phyloP scores from a whole-genome alignment of 2,797 vertebrate genomes.

The Ateles fusciceps region DNA sequence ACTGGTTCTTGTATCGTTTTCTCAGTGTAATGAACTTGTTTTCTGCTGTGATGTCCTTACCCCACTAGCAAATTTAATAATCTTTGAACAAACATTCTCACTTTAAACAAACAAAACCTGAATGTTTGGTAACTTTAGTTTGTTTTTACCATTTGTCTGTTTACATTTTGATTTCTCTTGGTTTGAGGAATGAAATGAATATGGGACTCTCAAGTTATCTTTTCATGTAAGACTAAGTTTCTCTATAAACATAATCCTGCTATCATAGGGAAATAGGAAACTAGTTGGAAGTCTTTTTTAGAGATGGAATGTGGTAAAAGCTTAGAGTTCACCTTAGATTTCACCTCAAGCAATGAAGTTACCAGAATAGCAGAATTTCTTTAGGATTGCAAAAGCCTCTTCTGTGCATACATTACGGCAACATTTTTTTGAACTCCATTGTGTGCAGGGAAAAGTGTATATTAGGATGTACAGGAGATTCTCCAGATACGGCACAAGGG shows the following conservation, averaged over 20 bases:
- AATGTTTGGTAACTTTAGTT: conserved; percentile 57
- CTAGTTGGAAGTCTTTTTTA: conserved; percentile 22
- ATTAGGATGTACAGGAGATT: not conserved
- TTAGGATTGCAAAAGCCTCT: not conserved
- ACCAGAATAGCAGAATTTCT: not conserved
- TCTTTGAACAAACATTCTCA: conserved; percentile 57
- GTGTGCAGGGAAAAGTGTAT: not conserved
- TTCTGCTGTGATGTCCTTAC: not conserved
- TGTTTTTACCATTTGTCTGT: conserved; percentile 63
- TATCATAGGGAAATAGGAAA: conserved; percentile 49
- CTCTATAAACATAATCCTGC: conserved; percentile 59
- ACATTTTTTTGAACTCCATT: not conserved
- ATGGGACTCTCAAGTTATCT: conserved; percentile 47
- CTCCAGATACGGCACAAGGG: not conserved
- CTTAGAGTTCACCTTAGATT: conserved; percentile 40
- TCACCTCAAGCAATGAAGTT: conserved; percentile 1
- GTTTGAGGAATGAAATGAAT: conserved; percentile 56
- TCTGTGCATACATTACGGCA: not conserved
- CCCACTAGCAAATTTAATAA: conserved; percentile 63
- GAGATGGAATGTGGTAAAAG: not conserved
- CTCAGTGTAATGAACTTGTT: not conserved
- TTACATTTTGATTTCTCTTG: conserved; percentile 66
- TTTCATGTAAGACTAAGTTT: conserved; percentile 30
- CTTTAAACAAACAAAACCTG: conserved; percentile 57
- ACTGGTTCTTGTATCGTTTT: not conserved